Evolutionary conservation across 53 echinoderm and acorn worm genomes (phyloP).

Genomic region (Stichopus horrens): DNA sequence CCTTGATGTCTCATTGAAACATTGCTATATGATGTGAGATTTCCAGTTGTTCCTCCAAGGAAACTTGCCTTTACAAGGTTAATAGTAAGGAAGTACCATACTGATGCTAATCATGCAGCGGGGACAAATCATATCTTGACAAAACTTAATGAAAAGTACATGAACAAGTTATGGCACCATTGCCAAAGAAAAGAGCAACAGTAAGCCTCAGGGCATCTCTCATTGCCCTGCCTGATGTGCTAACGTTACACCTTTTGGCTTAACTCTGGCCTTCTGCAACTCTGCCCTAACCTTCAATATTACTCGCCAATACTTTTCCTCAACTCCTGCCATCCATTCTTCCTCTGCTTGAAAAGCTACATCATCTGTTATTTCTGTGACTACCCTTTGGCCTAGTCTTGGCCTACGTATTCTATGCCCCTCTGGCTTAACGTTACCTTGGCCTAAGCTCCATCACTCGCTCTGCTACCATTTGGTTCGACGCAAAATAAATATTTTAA

Average conservation of each 20-base stretch:
- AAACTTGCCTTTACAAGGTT: conserved; percentile 19
- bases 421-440: no score
- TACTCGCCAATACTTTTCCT: conserved; percentile 22
- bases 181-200: conserved; percentile 12
- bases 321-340: conserved; percentile 40
- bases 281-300: neutral
- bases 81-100: conserved; percentile 23
- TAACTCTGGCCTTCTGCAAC: neutral
- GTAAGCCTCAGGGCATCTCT: neutral
- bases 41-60: conserved; percentile 23
- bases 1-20: neutral
- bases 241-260: neutral
- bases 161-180: conserved; percentile 21
- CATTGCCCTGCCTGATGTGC: no score
- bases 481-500: no score
- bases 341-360: conserved; percentile 19
- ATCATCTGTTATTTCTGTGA: conserved; percentile 18
- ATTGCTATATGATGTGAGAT: conserved; percentile 1
- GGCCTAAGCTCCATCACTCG: no score
- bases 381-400: no score
- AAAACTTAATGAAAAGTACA: conserved; percentile 4
- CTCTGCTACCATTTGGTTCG: no score
- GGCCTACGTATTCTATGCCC: no score
- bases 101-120: neutral
- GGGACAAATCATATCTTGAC: conserved; percentile 9